Percentiles rank a stretch among this genome's conserved stretches.
Conservation (phyloP, 2,113 vertebrate species). For the Megaceryle maxima region DNA sequence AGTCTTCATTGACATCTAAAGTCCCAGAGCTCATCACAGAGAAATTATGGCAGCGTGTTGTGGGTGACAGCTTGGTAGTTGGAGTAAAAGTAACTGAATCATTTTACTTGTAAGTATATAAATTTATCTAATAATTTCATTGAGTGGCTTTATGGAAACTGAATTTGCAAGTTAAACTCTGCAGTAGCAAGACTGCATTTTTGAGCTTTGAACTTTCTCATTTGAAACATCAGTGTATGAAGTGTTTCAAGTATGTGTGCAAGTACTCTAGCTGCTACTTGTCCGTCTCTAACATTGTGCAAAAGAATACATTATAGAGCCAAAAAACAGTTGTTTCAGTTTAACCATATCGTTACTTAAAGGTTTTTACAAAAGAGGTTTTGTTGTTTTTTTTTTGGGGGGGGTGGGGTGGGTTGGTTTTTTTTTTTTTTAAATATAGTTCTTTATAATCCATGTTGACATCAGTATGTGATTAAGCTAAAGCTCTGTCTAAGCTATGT, state of each 20-base stretch:
- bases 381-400: neutral
- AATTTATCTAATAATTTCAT: neutral
- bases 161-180: neutral
- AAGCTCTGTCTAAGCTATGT: neutral
- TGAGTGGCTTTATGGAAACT: neutral
- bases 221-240: neutral
- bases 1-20: constrained; percentile 7
- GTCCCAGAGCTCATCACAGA: constrained; percentile 71
- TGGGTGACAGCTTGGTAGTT: constrained; percentile 83
- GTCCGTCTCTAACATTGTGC: neutral
- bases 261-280: neutral
- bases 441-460: neutral
- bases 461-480: neutral
- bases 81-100: constrained; percentile 80
- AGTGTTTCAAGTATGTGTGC: neutral
- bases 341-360: neutral
- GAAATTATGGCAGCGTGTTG: constrained; percentile 86
- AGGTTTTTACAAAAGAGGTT: neutral
- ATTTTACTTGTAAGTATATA: constrained; percentile 77
- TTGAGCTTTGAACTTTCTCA: neutral
- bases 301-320: neutral
- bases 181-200: neutral
- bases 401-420: too few relatives aligned
- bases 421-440: too few relatives aligned
- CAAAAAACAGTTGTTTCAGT: neutral